Evolutionary conservation across 2,888 invertebrate species (phyloP), one percentile per base, ranked within the genome.

Genomic region (Cheilosia scutellata): DNA sequence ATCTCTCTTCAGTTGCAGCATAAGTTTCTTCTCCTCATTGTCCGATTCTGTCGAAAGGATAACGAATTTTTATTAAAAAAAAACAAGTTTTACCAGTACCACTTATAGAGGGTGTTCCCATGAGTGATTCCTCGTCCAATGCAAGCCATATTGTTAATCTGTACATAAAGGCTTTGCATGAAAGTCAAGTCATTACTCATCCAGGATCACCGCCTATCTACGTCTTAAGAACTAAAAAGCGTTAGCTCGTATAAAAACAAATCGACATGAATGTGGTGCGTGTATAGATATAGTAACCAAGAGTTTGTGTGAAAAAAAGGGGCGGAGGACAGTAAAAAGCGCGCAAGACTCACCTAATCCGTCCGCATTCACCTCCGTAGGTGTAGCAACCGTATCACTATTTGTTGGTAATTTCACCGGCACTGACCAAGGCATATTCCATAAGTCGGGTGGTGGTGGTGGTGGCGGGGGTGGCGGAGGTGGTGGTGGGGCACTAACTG

Each of bases 1-100:
- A 92, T 97, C 97, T 88, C 96, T 94, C 90, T 96, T 96, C 66
- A 96, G 91, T 88, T 96, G 94, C 79, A 96, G 93, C 80, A 95
- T 93, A 89, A 96, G 93, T 89, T 94, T 94, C 89, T 92, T 94
- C 83, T 94, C 93, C 89, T 95, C 95, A 88, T 94, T 93, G 74
- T 94, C 93, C 83, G 93, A 92, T 90, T 95, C 95, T 92, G 83
- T 60, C 5, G 13, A 25, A 42, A 62, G 58, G 25, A 33, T 13
- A 20, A 4, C 0, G 11, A 37, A 11, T 11, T 20, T 47, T 47
- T 16, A 47, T 20, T 2, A 47, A 20, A n/a, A 5, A 2, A 13
- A 13, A n/a, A 5, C 6, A 13, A 13, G 2, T 16, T 6, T 16
- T 42, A 13, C 5, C 3, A 42, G n/a, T 42, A 6, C n/a, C 13